Evolutionary conservation across 2,113 vertebrate genomes (phyloP), one percentile per base, ranked within the genome.

Genomic region (Psophia crepitans): DNA sequence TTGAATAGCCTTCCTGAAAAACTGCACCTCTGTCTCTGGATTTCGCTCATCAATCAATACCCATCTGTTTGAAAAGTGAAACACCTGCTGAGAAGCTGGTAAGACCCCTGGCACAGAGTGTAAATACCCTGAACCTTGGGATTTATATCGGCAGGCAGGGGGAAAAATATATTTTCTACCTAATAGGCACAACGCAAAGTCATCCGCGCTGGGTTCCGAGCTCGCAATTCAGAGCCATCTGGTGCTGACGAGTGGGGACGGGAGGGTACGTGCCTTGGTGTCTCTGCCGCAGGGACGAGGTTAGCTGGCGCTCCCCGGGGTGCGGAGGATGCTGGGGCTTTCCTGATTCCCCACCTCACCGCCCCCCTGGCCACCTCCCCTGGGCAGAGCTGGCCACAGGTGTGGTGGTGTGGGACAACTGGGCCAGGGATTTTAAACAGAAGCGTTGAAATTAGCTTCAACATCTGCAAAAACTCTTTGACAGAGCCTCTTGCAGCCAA

Each of bases 391-490:
- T 46, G 79, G 68, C 46, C 0, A 0, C n/a, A 44, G n/a, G 39
- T 61, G 37, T 1, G 4, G 32, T 56, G 32, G 10, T 39, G 20
- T 76, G 48, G 69, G 77, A 74, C 66, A 89, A 56, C n/a, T 54
- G 54, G 41, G 37, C 44, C 0, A 0, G 28, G 41, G 37, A 33
- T 61, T 91, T 93, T 84, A 48, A 87, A 80, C 9, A 21, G 66
- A 92, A 80, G 14, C 20, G 17, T 41, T 93, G 94, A 94, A 96
- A 95, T 90, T 81, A 84, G 60, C 33, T 95, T 90, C 83, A 93
- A 63, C 49, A 51, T 70, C 66, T 68, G 80, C 74, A 95, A 91
- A 96, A 97, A 93, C 66, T 95, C 86, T 94, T 85, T 90, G 84
- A 71, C 79, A 92, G 89, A 61, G n/a, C 39, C 27, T 91, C 69